Evolutionary conservation across 1,140 invertebrate genomes (phyloP).

Genomic region (Galleria mellonella): DNA sequence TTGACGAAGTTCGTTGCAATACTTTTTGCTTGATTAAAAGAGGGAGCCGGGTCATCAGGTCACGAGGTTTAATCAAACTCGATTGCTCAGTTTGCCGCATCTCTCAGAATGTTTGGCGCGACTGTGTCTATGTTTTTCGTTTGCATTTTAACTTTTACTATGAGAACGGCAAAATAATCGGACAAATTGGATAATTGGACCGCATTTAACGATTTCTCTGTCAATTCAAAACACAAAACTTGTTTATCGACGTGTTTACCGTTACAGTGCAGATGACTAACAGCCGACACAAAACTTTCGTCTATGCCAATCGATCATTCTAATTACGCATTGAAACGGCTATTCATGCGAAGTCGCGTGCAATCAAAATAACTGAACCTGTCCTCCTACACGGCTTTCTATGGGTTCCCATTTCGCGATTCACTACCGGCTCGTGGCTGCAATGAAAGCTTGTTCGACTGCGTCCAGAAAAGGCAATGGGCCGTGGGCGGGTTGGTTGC

Average conservation of each 20-base stretch:
- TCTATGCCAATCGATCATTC: conserved; percentile 6
- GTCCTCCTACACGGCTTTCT: conserved; percentile 44
- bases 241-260: neutral
- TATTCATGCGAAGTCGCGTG: conserved; percentile 7
- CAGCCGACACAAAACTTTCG: neutral
- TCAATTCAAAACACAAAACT: too few relatives aligned
- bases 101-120: too few relatives aligned
- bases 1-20: neutral
- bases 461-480: conserved; percentile 28
- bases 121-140: too few relatives aligned
- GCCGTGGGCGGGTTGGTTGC: conserved; percentile 21
- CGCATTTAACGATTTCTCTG: too few relatives aligned
- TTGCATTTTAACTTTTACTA: too few relatives aligned
- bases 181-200: too few relatives aligned
- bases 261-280: neutral
- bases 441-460: conserved; percentile 27
- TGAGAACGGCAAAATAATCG: too few relatives aligned
- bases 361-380: conserved; percentile 13
- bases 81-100: too few relatives aligned
- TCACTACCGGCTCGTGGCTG: neutral
- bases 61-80: neutral
- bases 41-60: conserved; percentile 1
- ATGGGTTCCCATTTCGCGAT: conserved; percentile 4
- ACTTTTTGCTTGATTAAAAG: conserved; percentile 2
- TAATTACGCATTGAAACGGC: conserved; percentile 1